Evolutionary conservation across 1,140 invertebrate species (phyloP).

Genomic region (Geopemphigus sp.): DNA sequence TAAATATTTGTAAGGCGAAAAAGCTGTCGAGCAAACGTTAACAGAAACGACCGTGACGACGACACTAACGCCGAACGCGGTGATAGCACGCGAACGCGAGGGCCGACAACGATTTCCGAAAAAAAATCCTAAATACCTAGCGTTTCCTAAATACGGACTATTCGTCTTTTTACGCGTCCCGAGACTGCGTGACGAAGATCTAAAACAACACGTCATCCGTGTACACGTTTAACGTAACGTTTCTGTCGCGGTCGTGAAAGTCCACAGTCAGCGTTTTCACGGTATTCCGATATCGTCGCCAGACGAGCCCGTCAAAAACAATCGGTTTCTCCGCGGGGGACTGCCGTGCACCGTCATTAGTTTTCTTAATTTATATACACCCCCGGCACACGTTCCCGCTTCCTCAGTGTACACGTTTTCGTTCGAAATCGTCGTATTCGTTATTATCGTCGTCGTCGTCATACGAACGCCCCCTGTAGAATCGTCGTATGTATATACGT

Average conservation of each 20-base stretch:
- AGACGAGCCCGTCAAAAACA: constrained; percentile 39
- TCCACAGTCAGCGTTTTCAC: neutral
- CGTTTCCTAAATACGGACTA: too few species aligned
- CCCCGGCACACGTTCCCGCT: neutral
- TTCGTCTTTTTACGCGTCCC: too few species aligned
- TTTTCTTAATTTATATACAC: constrained; percentile 39
- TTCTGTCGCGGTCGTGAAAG: constrained; percentile 17
- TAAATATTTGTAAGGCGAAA: too few species aligned
- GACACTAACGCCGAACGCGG: too few species aligned
- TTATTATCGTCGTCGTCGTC: neutral
- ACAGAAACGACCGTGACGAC: too few species aligned
- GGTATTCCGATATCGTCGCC: constrained; percentile 39
- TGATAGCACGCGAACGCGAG: too few species aligned
- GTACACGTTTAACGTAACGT: neutral
- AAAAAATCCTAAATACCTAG: too few species aligned
- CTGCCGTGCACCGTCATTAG: constrained; percentile 20
- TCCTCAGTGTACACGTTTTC: neutral
- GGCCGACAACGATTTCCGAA: too few species aligned
- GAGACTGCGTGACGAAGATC: neutral
- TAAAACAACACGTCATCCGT: neutral
- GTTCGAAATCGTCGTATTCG: constrained; percentile 35
- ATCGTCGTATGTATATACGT: constrained; percentile 15
- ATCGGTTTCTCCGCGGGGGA: constrained; percentile 39
- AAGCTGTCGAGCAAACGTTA: too few species aligned
- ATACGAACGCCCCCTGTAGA: constrained; percentile 10